Percentiles rank a stretch among this genome's conserved stretches.
Conservation (phyloP, 2,797 vertebrate species). For the Halcyon chelicuti region DNA sequence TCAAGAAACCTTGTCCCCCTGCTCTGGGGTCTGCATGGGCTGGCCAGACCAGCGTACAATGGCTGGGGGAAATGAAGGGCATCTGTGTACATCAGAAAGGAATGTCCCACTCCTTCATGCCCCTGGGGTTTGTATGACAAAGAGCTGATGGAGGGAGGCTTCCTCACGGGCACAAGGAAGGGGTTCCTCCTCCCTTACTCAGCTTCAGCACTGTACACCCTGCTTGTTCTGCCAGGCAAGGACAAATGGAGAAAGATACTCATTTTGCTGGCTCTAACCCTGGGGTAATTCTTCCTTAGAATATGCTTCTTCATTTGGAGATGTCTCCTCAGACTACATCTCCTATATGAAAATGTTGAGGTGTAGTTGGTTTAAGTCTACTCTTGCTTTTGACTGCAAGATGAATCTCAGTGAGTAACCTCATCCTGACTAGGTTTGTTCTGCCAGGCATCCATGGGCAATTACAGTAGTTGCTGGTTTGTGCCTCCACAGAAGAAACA, state of each 20-base stretch:
- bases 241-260: background rate
- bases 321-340: background rate
- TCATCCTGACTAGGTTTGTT: background rate
- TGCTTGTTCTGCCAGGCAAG: background rate
- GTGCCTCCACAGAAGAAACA: background rate
- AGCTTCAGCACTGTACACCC: fast-evolving
- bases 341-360: background rate
- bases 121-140: background rate
- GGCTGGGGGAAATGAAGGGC: fast-evolving
- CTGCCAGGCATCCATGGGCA: background rate
- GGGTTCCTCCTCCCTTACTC: background rate
- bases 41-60: fast-evolving
- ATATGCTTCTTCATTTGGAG: background rate
- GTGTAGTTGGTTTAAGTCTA: background rate
- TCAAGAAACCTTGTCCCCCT: background rate
- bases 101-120: background rate
- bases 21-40: fast-evolving
- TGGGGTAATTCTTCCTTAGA: background rate
- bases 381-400: background rate
- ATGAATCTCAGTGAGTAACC: background rate
- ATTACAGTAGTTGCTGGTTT: background rate
- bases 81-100: background rate
- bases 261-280: background rate
- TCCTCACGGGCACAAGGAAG: background rate
- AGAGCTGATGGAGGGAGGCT: background rate